Base-by-base conservation (phyloP, 2,113 vertebrate species). In the Vombatus ursinus region DNA sequence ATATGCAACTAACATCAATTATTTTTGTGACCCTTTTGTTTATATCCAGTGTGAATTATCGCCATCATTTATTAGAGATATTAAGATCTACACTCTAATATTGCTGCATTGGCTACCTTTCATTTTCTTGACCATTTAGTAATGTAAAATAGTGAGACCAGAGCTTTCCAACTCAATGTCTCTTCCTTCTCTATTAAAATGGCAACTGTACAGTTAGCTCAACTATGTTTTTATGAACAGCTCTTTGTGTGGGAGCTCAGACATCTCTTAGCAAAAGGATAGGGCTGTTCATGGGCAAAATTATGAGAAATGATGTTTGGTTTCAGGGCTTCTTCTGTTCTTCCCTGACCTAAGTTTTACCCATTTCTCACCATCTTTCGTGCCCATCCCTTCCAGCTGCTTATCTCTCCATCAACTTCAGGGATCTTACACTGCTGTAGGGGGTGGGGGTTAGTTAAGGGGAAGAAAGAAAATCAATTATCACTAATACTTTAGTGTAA, bases 31-130 rank as follows among this genome's bases (percentile, higher is more conserved):
- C 0, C 12, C 57, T 52, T 61, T 84, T 57, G 89, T 90, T 89
- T n/a, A 96, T 89, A 52, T 94, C 92, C 91, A 50, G 44, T 52
- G 19, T 94, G 48, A 95, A 77, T 96, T 93, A 84, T 9, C 50
- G 28, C 12, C 54, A 0, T 90, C 91, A 57, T 90, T 90, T 92
- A 84, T 44, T 91, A 94, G 23, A 37, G 23, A 31, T 48, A n/a
- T 31, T 90, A 92, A 95, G 14, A 94, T 93, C 51, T 50, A 61
- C 12, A 90, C 16, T 8, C 54, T 90, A n/a, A 84, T 25, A 47
- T 50, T 47, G 57, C 50, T 50, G 6, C 49, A 68, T 47, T 11
- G 23, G 47, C 26, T 37, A 31, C 0, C 31, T 95, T 92, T 9
- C 92, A 28, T 93, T 90, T 92, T 93, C 50, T 48, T 2, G 50